phyloP scores from a whole-genome alignment of 2,113 vertebrate species.

The Plecotus auritus region DNA sequence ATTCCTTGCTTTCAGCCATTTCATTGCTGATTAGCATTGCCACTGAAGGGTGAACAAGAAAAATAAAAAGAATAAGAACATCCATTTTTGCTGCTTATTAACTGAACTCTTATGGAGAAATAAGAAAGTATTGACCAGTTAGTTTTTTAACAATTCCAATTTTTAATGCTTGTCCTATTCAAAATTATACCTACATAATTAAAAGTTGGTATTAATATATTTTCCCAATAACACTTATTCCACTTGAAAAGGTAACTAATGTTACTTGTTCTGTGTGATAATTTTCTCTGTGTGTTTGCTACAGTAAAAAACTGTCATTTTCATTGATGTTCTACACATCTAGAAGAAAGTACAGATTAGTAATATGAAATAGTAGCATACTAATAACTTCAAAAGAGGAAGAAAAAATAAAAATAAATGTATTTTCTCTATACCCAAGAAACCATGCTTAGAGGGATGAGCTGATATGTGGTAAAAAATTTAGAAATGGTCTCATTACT shows the following conservation, averaged over 20 bases:
- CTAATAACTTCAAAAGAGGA: background rate
- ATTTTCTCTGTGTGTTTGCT: background rate
- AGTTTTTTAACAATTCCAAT: background rate
- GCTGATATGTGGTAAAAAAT: background rate
- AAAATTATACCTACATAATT: background rate
- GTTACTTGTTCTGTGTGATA: background rate
- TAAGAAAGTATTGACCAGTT: background rate
- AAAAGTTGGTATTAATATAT: background rate
- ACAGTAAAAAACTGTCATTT: background rate
- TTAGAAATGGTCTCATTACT: background rate
- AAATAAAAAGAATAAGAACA: constrained; percentile 9
- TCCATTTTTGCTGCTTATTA: constrained; percentile 38
- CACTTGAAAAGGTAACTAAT: background rate
- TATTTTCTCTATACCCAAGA: background rate
- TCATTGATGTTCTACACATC: background rate
- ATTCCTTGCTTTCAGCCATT: constrained; percentile 43
- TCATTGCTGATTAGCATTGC: constrained; percentile 55
- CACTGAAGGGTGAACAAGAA: constrained; percentile 36
- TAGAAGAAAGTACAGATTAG: background rate
- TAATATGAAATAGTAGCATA: background rate
- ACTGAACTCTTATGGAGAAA: background rate
- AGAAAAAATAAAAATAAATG: background rate
- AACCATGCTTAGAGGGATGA: background rate
- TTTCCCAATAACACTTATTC: background rate
- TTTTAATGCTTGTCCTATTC: background rate